Conservation (phyloP, 2,888 invertebrate species). For the Trypoxylon attenuatum region DNA sequence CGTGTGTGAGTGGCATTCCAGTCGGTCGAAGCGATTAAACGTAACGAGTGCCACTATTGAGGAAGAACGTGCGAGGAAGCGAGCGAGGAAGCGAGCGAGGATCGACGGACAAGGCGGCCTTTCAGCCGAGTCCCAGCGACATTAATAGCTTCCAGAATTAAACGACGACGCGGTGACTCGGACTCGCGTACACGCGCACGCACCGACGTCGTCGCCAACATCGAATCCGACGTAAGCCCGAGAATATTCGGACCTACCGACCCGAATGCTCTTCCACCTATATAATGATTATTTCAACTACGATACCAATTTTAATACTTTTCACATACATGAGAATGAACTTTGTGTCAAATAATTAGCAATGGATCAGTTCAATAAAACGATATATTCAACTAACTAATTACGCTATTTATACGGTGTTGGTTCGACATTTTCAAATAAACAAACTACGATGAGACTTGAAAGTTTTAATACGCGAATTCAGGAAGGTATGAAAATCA, state of each 20-base stretch:
- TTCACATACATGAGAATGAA: no score
- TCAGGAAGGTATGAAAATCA: no score
- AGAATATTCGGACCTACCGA: background rate
- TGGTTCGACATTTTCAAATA: no score
- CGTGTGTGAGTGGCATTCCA: conserved; percentile 11
- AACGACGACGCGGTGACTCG: conserved; percentile 40
- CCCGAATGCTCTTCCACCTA: no score
- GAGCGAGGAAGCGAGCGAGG: conserved; percentile 50
- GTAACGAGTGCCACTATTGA: conserved; percentile 38
- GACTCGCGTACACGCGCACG: conserved; percentile 9
- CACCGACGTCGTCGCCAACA: background rate
- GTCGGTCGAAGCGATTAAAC: conserved; percentile 43
- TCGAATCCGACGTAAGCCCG: background rate
- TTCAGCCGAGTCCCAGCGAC: conserved; percentile 60
- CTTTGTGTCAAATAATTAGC: no score
- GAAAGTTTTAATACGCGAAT: no score
- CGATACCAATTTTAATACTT: no score
- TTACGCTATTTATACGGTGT: no score
- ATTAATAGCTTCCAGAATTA: conserved; percentile 63
- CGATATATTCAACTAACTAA: no score
- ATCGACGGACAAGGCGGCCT: conserved; percentile 61
- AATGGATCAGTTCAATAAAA: no score
- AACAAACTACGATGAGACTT: no score
- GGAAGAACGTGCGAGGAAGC: conserved; percentile 45
- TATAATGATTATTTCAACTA: no score